Percentiles rank a stretch among this genome's conserved stretches.
Conservation (phyloP, 2,797 vertebrate genomes). For the Rallus crepitans region DNA sequence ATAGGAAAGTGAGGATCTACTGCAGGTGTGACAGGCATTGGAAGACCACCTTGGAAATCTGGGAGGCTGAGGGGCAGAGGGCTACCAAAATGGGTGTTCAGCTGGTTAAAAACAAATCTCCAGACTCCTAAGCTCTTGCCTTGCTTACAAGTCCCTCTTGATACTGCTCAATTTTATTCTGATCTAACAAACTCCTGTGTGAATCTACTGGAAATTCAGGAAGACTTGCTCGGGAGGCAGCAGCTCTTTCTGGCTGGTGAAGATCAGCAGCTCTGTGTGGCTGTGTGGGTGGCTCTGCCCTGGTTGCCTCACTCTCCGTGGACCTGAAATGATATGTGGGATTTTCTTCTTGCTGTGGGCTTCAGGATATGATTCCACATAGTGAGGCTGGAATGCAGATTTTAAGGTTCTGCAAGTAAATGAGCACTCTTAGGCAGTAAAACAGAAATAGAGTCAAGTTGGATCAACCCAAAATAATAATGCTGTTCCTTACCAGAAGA, state of each 20-base stretch:
- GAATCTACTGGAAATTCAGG: background rate
- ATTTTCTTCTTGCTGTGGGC: background rate
- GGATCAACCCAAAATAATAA: background rate
- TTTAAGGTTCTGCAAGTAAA: background rate
- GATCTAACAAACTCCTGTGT: background rate
- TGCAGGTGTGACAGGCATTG: background rate
- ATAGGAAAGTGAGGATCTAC: background rate
- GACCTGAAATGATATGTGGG: background rate
- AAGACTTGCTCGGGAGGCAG: background rate
- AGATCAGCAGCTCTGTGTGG: background rate
- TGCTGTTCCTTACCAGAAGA: background rate
- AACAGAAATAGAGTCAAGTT: background rate
- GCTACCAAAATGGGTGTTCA: background rate
- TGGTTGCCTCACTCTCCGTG: background rate
- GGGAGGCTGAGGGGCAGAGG: background rate
- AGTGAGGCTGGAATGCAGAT: background rate
- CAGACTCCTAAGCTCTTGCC: background rate
- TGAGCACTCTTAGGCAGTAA: background rate
- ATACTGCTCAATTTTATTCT: background rate
- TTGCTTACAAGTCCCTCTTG: background rate
- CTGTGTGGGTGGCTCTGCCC: rapidly evolving
- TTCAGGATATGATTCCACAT: background rate
- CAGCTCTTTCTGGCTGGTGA: too few species aligned
- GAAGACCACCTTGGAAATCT: background rate
- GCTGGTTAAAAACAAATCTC: background rate